Evolutionary conservation across 2,113 vertebrate genomes (phyloP).

Genomic region (Pelmatolapia mariae): DNA sequence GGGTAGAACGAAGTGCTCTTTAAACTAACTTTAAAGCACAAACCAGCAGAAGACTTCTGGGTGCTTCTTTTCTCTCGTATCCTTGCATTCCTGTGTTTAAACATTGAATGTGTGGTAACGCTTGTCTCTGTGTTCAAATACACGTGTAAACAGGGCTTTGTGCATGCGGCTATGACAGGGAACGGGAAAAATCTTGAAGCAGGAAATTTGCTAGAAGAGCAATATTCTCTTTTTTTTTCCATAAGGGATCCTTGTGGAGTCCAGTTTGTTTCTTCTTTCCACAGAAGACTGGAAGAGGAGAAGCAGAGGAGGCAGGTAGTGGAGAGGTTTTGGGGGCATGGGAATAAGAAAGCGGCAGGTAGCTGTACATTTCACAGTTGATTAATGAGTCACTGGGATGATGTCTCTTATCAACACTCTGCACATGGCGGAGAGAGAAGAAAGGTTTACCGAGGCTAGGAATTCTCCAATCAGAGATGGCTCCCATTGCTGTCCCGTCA

Average conservation of each 20-base stretch:
- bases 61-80: neutral
- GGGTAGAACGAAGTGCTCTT: neutral
- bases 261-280: constrained; percentile 51
- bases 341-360: constrained; percentile 69
- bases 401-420: constrained; percentile 71
- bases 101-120: neutral
- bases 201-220: constrained; percentile 43
- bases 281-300: constrained; percentile 11
- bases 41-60: neutral
- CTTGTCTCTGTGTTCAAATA: neutral
- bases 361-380: constrained; percentile 71
- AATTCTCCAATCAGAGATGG: constrained; percentile 59
- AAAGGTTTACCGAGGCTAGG: constrained; percentile 57
- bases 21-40: neutral
- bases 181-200: constrained; percentile 5
- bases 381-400: constrained; percentile 75
- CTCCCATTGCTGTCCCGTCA: constrained; percentile 60
- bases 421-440: constrained; percentile 63
- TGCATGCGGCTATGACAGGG: constrained; percentile 2
- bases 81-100: neutral
- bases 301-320: constrained; percentile 21
- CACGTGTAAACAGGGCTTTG: neutral
- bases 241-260: constrained; percentile 40
- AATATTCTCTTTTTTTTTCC: neutral
- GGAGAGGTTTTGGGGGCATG: constrained; percentile 38